Percentiles rank a stretch among this genome's conserved stretches.
These are phyloP conservation scores for Phasianus colchicus DNA, from an alignment of 2,113 vertebrate genomes.

Conservation along the genomic window DNA sequence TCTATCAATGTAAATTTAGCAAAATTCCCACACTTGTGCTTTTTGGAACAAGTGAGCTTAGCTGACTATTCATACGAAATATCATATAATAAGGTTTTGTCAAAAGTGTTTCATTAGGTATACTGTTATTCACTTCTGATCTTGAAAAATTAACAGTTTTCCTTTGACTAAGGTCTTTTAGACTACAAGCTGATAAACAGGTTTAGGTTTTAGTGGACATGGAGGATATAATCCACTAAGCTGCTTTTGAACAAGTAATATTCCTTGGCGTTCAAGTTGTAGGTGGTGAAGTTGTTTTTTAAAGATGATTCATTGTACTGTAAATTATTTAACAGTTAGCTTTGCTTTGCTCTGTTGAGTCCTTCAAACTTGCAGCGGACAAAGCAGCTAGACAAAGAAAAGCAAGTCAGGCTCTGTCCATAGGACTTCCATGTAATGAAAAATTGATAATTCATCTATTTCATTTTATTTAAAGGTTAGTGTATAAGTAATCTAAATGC, in stretches of 20 bases:
- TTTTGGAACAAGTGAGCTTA: not conserved
- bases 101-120: not conserved
- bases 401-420: not conserved
- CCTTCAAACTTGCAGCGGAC: not conserved
- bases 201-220: not conserved
- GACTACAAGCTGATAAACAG: not conserved
- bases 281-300: not conserved
- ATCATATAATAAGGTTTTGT: not conserved
- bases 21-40: not conserved
- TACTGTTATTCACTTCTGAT: not conserved
- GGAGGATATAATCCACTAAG: not conserved
- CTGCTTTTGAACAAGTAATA: not conserved
- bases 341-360: not conserved
- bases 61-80: not conserved
- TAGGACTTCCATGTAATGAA: not conserved
- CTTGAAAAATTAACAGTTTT: not conserved
- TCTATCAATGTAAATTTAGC: not conserved
- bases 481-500: not conserved
- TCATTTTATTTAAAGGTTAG: not conserved
- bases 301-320: not conserved
- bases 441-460: not conserved
- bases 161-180: not conserved
- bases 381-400: not conserved
- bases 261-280: not conserved
- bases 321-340: not conserved